Evolutionary conservation across 2,797 vertebrate genomes (phyloP).

Genomic region (Muscicapa striata): DNA sequence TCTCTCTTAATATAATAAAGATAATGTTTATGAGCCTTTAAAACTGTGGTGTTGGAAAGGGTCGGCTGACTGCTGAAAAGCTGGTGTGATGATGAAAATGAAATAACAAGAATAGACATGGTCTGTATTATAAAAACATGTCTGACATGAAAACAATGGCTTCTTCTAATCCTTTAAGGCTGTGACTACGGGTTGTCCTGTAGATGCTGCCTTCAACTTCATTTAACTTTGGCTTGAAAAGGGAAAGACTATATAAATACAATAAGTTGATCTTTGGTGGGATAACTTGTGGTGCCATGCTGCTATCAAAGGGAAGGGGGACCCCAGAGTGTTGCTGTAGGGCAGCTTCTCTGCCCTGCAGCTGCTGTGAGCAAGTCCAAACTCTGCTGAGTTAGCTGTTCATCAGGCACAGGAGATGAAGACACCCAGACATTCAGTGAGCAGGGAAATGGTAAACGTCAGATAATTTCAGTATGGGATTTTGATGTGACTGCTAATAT

Average conservation of each 20-base stretch:
- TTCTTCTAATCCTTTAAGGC: constrained; percentile 8
- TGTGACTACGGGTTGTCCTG: neutral
- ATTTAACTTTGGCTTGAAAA: neutral
- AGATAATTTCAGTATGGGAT: fast-evolving
- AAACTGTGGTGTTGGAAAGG: constrained; percentile 54
- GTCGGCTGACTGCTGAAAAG: constrained; percentile 42
- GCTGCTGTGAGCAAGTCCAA: neutral
- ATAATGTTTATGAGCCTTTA: constrained; percentile 59
- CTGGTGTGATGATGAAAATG: constrained; percentile 33
- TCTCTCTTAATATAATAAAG: constrained; percentile 58
- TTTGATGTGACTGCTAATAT: neutral
- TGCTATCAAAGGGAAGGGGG: neutral
- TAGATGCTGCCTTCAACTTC: constrained; percentile 17
- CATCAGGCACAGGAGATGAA: neutral
- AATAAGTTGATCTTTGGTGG: constrained; percentile 6
- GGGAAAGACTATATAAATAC: neutral
- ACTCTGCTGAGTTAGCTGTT: neutral
- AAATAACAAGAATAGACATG: constrained; percentile 33
- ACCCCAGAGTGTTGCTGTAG: neutral
- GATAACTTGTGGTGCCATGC: neutral
- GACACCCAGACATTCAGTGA: neutral
- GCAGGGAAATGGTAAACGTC: neutral
- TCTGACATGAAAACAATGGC: constrained; percentile 36
- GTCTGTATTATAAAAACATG: constrained; percentile 50
- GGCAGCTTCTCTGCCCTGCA: neutral